Evolutionary conservation across 2,888 invertebrate species (phyloP), one percentile per base, ranked within the genome.

Genomic region (Melieria picta): DNA sequence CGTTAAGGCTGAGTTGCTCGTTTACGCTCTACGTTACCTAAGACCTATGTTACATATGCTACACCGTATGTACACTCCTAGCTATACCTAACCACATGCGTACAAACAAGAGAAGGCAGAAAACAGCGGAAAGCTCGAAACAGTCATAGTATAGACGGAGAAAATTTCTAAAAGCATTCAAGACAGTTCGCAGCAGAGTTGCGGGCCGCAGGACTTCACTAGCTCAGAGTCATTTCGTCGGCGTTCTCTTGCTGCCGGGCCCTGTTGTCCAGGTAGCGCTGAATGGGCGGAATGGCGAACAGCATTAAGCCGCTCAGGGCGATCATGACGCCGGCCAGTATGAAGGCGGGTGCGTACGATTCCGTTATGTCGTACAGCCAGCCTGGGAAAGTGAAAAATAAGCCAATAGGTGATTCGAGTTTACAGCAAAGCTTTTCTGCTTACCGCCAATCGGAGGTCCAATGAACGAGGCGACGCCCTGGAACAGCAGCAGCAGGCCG

Each of bases 401-500:
- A 62, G 4, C 4, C n/a, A 2, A 16, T 30, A 13, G 45, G 30
- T 16, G 9, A 58, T 7, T 57, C 7, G 52, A 50, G 9, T 65
- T 43, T 45, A 46, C 66, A 7, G 1, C 47, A 43, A 45, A 52
- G 45, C 50, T 60, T 65, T 5, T 42, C 30, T 11, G 73, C 78
- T 86, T 90, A 97, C 98, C 98, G 86, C 94, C 97, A 77, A 97
- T 91, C 13, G 98, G 98, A 69, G 97, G 94, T 64, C 98, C 98
- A 75, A 97, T 90, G 7, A 97, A 90, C 1, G 97, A 96, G 4
- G 97, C 97, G 69, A 96, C 91, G 67, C 98, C 98, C 90, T 98
- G 97, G 88, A 97, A 97, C 65, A 98, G 90, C 76, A 98, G 88
- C 66, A 98, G 89, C 55, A 98, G 88, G 7, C 98, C 98, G 87